These are phyloP conservation scores for Archips xylosteana DNA, from an alignment of 2,888 invertebrate genomes.

Conservation along the genomic window DNA sequence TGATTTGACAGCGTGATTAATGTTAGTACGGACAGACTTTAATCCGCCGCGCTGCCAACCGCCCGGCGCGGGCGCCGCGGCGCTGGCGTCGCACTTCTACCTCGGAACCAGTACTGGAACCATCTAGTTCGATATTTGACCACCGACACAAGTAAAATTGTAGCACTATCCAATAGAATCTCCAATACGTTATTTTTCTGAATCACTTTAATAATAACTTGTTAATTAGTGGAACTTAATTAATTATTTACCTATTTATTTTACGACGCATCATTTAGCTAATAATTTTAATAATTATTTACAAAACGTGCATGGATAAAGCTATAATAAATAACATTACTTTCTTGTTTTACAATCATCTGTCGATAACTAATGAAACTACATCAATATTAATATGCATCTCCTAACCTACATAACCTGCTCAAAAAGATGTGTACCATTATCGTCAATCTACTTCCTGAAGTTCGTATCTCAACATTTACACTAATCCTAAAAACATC, in stretches of 20 bases:
- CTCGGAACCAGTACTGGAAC: background rate
- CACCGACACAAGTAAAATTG: conserved; percentile 3
- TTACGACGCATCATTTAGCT: conserved; percentile 23
- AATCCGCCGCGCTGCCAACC: background rate
- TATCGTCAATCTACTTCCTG: background rate
- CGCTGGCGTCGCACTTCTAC: background rate
- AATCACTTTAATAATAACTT: background rate
- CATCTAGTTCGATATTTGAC: background rate
- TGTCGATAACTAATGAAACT: background rate
- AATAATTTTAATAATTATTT: conserved; percentile 23
- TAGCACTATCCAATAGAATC: background rate
- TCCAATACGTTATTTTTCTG: conserved; percentile 16
- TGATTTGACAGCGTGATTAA: conserved; percentile 47
- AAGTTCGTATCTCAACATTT: background rate
- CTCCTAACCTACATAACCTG: conserved; percentile 4
- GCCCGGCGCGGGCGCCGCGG: background rate
- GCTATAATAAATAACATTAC: conserved; percentile 20
- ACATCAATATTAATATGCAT: background rate
- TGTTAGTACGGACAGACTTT: conserved; percentile 29
- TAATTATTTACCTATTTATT: conserved; percentile 36
- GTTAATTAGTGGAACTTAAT: conserved; percentile 25
- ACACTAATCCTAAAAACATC: background rate
- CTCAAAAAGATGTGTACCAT: background rate
- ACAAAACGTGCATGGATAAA: conserved; percentile 3
- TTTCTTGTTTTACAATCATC: conserved; percentile 8